These are phyloP conservation scores for Zygothrica quintamaculata DNA, from an alignment of 2,888 invertebrate genomes.

Conservation along the genomic window DNA sequence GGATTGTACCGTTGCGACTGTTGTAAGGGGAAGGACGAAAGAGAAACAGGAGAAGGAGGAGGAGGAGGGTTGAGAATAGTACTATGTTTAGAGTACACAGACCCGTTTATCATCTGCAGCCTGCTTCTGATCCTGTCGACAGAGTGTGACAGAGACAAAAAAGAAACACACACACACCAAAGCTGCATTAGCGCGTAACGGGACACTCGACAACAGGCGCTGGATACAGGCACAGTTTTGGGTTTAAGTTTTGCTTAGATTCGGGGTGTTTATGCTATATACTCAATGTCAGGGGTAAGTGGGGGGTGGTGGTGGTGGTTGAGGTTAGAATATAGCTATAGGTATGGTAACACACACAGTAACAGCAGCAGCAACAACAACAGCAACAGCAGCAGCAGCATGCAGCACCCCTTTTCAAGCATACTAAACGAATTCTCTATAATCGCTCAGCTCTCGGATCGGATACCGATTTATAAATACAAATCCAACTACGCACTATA, in stretches of 20 bases:
- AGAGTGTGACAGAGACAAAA: constrained; percentile 19
- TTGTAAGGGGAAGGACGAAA: background rate
- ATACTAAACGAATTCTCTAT: background rate
- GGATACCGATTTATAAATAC: constrained; percentile 28
- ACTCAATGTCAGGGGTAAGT: too few relatives aligned
- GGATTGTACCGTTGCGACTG: too few relatives aligned
- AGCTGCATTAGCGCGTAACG: constrained; percentile 40
- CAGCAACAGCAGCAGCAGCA: too few relatives aligned
- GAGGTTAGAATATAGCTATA: too few relatives aligned
- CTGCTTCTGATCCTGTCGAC: constrained; percentile 59
- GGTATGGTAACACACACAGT: too few relatives aligned
- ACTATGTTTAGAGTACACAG: constrained; percentile 1
- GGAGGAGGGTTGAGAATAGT: background rate
- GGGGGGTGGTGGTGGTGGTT: too few relatives aligned
- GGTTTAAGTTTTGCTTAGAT: too few relatives aligned
- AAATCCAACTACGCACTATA: constrained; percentile 64
- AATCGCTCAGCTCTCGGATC: constrained; percentile 22
- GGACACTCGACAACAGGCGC: constrained; percentile 37
- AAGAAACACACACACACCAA: constrained; percentile 3
- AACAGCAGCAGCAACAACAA: too few relatives aligned
- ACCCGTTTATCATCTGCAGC: constrained; percentile 60
- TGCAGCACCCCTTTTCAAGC: background rate
- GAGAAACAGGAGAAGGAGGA: background rate
- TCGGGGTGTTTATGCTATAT: too few relatives aligned
- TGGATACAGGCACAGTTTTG: background rate